A percentile compares a stretch with the other conserved stretches of the same genome.
Conservation (phyloP, 1,140 invertebrate species). For the Octopus sinensis region DNA sequence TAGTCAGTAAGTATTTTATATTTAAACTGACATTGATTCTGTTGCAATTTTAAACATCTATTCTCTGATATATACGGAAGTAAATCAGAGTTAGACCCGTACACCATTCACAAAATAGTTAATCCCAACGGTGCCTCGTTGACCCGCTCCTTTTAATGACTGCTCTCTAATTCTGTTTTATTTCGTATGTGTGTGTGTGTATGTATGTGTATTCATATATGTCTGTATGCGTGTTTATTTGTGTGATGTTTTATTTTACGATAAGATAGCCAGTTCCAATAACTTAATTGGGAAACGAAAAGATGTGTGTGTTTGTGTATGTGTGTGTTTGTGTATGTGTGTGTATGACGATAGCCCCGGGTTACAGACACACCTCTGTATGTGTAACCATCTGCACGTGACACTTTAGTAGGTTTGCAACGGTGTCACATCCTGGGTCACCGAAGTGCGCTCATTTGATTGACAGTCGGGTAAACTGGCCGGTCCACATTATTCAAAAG, state of each 20-base stretch:
- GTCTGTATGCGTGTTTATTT: neutral
- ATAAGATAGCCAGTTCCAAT: neutral
- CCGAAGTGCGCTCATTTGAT: neutral
- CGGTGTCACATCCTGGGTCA: neutral
- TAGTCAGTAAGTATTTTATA: too few relatives aligned
- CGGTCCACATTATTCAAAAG: too few relatives aligned
- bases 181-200: neutral
- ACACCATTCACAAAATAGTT: too few relatives aligned
- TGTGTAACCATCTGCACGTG: neutral
- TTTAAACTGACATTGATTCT: too few relatives aligned
- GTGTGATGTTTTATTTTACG: neutral
- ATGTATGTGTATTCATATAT: neutral
- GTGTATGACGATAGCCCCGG: neutral
- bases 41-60: too few relatives aligned
- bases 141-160: too few relatives aligned
- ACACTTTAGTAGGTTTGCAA: neutral
- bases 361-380: constrained; percentile 10
- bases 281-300: neutral
- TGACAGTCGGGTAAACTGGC: neutral
- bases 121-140: too few relatives aligned
- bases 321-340: neutral
- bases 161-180: neutral
- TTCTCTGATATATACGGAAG: too few relatives aligned
- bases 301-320: neutral
- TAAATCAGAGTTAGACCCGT: too few relatives aligned